These are phyloP conservation scores for Poecilus cupreus DNA, from an alignment of 2,888 invertebrate genomes.

Conservation along the genomic window DNA sequence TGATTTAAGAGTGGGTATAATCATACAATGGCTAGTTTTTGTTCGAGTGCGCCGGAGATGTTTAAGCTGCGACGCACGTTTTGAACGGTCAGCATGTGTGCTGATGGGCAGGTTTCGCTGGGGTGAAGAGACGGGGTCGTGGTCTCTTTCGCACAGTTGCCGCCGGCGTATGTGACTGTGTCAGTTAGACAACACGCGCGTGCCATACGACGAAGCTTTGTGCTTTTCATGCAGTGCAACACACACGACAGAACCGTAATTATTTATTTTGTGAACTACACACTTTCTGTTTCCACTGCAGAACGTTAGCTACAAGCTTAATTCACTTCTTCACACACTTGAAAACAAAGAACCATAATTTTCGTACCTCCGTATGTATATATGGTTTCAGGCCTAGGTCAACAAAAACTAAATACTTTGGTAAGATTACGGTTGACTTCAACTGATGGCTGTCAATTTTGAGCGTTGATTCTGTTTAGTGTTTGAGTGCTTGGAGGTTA, in stretches of 20 bases:
- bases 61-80: conserved; percentile 26
- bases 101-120: not conserved
- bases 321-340: too few species aligned
- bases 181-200: not conserved
- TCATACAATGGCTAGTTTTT: conserved; percentile 44
- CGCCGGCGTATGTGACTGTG: not conserved
- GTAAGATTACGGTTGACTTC: too few species aligned
- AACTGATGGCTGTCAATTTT: too few species aligned
- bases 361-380: too few species aligned
- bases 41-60: not conserved
- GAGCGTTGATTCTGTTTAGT: too few species aligned
- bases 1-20: conserved; percentile 42
- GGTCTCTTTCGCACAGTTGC: not conserved
- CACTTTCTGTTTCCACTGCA: too few species aligned
- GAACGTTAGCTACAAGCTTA: too few species aligned
- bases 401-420: too few species aligned
- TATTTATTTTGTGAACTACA: not conserved
- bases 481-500: too few species aligned
- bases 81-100: conserved; percentile 2
- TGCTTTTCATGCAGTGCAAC: not conserved
- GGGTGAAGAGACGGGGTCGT: not conserved
- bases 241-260: not conserved
- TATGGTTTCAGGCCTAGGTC: too few species aligned
- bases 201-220: not conserved
- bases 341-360: too few species aligned